Evolutionary conservation across 2,797 vertebrate genomes (phyloP), one percentile per base, ranked within the genome.

Genomic region (Zalophus californianus): DNA sequence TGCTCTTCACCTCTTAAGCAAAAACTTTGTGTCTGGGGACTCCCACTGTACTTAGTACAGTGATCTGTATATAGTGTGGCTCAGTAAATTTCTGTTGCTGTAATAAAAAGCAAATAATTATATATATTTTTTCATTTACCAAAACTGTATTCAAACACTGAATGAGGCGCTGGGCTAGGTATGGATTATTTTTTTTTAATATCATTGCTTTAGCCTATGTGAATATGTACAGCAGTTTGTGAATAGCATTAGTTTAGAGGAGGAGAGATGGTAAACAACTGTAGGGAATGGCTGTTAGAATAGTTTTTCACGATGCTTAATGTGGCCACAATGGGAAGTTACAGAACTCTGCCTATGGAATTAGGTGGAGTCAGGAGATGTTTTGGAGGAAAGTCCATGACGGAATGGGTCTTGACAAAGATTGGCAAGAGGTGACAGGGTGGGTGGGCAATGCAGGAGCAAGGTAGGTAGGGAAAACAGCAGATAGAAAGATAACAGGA

Each of bases 371-470:
- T 52, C 15, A 52, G 58, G n/a, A 52, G 13, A 13, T 16, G 32
- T 70, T 86, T 62, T 5, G 62, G n/a, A 29, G 70, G 60, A 75
- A 87, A 66, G 54, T 12, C 12, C 11, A 14, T 44, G 56, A 50
- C 5, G 54, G 91, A 44, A 77, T 72, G 41, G 48, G 16, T 48
- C 35, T n/a, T 35, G 18, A n/a, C 27, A 87, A 54, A 35, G 21
- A 50, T 3, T 56, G n/a, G n/a, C 41, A 62, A 38, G 75, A 72
- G 73, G 52, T 10, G 25, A 50, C 7, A 32, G 21, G 4, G 8
- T 92, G 9, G 1, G 21, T 60, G 12, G 21, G 29, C 4, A 4
- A n/a, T 41, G 41, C 11, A 48, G 35, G 0, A 0, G 4, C n/a
- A 1, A 41, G 44, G 4, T 8, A 70, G 23, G 12, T 23, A 14